Percentiles rank a stretch among this genome's conserved stretches.
phyloP scores from a whole-genome alignment of 2,113 vertebrate genomes.

The Promerops cafer region DNA sequence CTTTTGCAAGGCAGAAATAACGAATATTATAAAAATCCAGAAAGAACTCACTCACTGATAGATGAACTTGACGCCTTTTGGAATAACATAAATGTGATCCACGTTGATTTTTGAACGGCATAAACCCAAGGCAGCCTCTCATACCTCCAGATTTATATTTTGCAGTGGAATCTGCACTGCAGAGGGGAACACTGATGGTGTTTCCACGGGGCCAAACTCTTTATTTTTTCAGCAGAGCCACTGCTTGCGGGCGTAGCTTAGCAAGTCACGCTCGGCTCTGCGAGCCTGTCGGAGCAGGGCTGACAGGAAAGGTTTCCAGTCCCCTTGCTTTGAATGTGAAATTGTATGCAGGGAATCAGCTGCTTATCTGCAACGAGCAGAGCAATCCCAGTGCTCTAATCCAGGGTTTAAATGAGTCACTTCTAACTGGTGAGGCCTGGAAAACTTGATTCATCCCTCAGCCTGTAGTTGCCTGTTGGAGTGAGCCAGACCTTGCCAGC shows the following conservation, averaged over 20 bases:
- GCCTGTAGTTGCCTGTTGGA: slow-evolving; percentile 30
- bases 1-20: slow-evolving; percentile 10
- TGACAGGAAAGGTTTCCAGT: slow-evolving; percentile 50
- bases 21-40: not conserved
- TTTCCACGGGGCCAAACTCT: not conserved
- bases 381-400: slow-evolving; percentile 42
- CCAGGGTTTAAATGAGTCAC: slow-evolving; percentile 48
- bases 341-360: slow-evolving; percentile 49
- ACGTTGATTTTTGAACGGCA: not conserved
- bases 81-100: not conserved
- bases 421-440: slow-evolving; percentile 45
- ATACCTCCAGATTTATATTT: not conserved
- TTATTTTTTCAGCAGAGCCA: not conserved
- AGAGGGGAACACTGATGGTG: not conserved
- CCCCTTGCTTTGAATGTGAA: slow-evolving; percentile 45
- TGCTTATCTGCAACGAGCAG: slow-evolving; percentile 49
- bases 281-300: not conserved
- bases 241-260: not conserved
- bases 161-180: not conserved
- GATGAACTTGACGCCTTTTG: not conserved
- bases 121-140: not conserved
- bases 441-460: slow-evolving; percentile 44
- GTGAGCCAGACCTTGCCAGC: not conserved
- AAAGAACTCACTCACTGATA: not conserved
- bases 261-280: not conserved